Evolutionary conservation across 2,888 invertebrate species (phyloP), one percentile per base, ranked within the genome.

Genomic region (Barypeithes pellucidus): DNA sequence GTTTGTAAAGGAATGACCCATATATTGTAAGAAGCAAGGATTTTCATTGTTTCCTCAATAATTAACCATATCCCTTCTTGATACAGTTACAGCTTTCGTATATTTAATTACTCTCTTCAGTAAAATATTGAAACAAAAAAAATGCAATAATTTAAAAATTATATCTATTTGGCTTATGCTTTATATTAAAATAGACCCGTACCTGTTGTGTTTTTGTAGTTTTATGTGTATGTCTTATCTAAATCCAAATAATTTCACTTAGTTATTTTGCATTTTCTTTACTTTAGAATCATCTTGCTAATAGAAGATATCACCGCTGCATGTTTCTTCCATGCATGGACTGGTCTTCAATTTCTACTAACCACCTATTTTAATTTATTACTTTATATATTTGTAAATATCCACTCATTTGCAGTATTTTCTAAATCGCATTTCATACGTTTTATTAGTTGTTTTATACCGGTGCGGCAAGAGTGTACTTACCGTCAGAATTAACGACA

Each of bases 281-380:
- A 54, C 52, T 63, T 72, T 67, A 75, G 75, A 75, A 62, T 75
- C 75, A 60, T 75, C 75, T 60, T 75, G 75, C 52, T 75, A 75
- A 71, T 61, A 67, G 47, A 66, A 57, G 68, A 65, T 67, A 39
- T 33, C 62, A 47, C 59, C 39, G 63, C 65, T 69, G 73, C 73
- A 69, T 73, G 69, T 69, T 57, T 60, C 54, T 68, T 68, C 62
- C 52, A n/a, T 66, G 70, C 66, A 69, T 70, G 73, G 69, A 73
- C 50, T 61, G 70, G 50, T 70, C 45, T 54, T 52, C 73, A 54
- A 50, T 50, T 41, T n/a, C 45, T 50, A 73, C 73, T 73, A 73
- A 73, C 70, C 11, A 70, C 62, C 14, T 67, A 36, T 16, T 62
- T 62, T 69, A 43, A 61, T 68, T 68, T 68, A 68, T 68, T 61